phyloP scores from a whole-genome alignment of 2,113 vertebrate species.

The Megaceryle maxima region DNA sequence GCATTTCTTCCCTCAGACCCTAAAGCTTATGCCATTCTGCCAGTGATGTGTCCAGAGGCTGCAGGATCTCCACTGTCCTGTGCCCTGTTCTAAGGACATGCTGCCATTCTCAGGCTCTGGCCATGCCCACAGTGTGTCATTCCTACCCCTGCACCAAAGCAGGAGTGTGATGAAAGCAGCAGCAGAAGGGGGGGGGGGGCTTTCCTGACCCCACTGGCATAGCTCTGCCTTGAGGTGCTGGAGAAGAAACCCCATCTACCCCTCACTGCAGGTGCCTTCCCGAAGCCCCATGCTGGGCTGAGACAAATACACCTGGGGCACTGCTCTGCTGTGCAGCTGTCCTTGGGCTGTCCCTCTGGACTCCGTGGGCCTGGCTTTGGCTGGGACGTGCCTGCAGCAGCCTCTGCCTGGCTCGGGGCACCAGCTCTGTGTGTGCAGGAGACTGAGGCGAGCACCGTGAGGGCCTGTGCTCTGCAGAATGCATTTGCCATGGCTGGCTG shows the following conservation, averaged over 20 bases:
- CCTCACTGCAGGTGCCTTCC: not conserved
- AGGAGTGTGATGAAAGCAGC: not conserved
- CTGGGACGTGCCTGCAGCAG: not conserved
- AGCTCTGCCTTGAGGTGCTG: not conserved
- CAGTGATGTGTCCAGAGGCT: slow-evolving; percentile 73
- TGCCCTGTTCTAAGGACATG: slow-evolving; percentile 76
- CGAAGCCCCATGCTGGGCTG: not conserved
- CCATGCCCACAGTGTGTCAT: slow-evolving; percentile 74
- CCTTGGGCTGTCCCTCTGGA: not conserved
- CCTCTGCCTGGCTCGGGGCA: not conserved
- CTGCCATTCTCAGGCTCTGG: slow-evolving; percentile 76
- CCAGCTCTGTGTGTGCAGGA: not conserved
- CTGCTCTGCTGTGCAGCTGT: not conserved
- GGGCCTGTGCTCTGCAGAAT: not conserved
- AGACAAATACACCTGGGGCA: not conserved
- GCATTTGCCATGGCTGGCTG: too few species aligned
- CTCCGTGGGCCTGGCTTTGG: accelerated
- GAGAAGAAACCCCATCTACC: not conserved
- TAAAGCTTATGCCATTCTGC: slow-evolving; percentile 75
- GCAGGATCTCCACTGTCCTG: slow-evolving; percentile 29
- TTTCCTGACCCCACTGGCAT: not conserved
- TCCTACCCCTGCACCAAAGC: slow-evolving; percentile 36
- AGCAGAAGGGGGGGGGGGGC: not conserved
- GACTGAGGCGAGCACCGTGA: not conserved
- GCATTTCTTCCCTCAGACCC: slow-evolving; percentile 61